Evolutionary conservation across 2,797 vertebrate species (phyloP), one percentile per base, ranked within the genome.

Genomic region (Babyrousa celebensis): DNA sequence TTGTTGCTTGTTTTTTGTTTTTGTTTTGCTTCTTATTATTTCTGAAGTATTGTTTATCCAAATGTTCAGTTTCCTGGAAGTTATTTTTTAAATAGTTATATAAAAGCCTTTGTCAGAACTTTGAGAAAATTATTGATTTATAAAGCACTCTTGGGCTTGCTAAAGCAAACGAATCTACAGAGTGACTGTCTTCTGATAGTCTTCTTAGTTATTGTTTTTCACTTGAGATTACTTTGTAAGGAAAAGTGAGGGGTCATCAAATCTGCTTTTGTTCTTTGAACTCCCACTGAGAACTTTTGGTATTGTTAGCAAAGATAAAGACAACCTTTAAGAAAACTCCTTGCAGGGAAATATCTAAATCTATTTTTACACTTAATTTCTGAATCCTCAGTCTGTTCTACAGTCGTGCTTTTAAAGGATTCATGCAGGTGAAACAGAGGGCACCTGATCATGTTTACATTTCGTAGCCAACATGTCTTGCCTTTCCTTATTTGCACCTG

Each of bases 361-460:
- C 40, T 68, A 4, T 82, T 82, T 68, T 86, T 78, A 25, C 23
- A 12, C 48, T 27, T 93, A 20, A 63, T 82, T 93, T 91, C 40
- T 91, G 68, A 85, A 77, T 85, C 40, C 63, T 86, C 29, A 83
- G 27, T 78, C 43, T 77, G 12, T 84, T 85, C 36, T 87, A 3
- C 25, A 54, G 3, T 29, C 72, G 0, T 67, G 54, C 32, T 95
- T 87, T 88, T 96, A 54, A 95, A 88, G 27, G 56, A 63, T 65
- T 89, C 12, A 12, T 56, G 16, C 12, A 52, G 2, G 32, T 58
- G 29, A 83, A 88, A 82, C 27, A 77, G 17, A 68, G 52, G 32
- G 36, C 85, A 92, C 32, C 56, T 91, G 90, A 85, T 84, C 40
- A 8, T 48, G 25, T 92, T 96, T 95, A 77, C 80, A 60, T 71